Percentiles rank a stretch among this genome's conserved stretches.
Conservation (phyloP, 1,140 invertebrate genomes). For the Procambarus virginalis region DNA sequence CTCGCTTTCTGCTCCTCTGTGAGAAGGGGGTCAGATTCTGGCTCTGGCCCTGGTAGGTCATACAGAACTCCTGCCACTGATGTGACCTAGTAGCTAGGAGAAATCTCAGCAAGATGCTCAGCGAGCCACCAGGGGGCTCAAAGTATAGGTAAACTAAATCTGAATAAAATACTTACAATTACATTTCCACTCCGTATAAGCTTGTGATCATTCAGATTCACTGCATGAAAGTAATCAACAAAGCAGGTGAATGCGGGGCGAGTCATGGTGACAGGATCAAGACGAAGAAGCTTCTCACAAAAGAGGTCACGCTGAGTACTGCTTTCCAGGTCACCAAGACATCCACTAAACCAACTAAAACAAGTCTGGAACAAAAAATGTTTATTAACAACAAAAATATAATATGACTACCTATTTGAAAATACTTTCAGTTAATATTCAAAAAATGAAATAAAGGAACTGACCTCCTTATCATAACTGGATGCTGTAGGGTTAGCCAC, state of each 20-base stretch:
- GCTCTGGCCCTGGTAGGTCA: no score
- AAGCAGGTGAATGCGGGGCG: conserved; percentile 77
- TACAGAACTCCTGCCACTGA: no score
- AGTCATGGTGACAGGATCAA: conserved; percentile 75
- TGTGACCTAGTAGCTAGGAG: no score
- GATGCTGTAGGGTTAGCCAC: conserved; percentile 75
- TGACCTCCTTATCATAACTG: conserved; percentile 69
- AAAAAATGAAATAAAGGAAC: not conserved
- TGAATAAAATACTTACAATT: conserved; percentile 39
- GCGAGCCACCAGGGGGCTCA: no score
- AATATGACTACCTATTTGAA: no score
- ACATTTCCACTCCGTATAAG: conserved; percentile 42
- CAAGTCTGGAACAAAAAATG: conserved; percentile 73
- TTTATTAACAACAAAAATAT: not conserved
- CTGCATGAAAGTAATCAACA: conserved; percentile 77
- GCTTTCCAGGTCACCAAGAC: conserved; percentile 76
- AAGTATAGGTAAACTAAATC: no score
- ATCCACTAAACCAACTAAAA: conserved; percentile 77
- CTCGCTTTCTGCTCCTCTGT: no score
- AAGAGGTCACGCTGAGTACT: conserved; percentile 77
- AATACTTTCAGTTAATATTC: not conserved
- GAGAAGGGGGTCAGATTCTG: no score
- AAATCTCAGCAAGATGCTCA: no score
- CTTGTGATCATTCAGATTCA: conserved; percentile 76
- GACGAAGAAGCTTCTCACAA: conserved; percentile 75